Evolutionary conservation across 2,888 invertebrate species (phyloP), one percentile per base, ranked within the genome.

Genomic region (Automeris io): DNA sequence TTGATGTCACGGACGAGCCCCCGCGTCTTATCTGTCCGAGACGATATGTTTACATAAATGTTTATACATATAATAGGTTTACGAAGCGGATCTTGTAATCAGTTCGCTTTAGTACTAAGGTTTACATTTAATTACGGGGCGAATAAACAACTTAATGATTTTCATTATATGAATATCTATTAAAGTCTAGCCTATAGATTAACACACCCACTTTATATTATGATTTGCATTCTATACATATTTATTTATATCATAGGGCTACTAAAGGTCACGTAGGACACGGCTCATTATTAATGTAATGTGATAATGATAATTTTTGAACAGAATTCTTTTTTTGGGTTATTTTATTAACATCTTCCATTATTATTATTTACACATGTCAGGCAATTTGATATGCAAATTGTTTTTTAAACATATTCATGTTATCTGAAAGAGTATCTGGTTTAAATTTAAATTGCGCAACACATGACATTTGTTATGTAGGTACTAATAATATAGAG

Each of bases 1-100:
- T 71, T 68, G 76, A 78, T 81, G 85, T 86, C 85, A 86, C 50
- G 85, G 85, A 75, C 85, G 82, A 85, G 85, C 85, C 85, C 78
- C 83, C 76, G 48, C 32, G 41, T 38, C 47, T 76, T 83, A 82
- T 83, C 79, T 40, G 21, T 13, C 25, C 32, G 40, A 53, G 54
- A 53, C 57, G 45, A 38, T 40, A 40, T 33, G 19, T 18, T 22
- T 39, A 31, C 24, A 24, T 35, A 44, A 42, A 50, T 42, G 41
- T 41, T 45, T 39, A 39, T 49, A 49, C 41, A 48, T 46, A 44
- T 39, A 47, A 12, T 39, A 34, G 22, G 29, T 39, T 22, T 22
- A 50, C 49, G 55, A 72, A 60, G 57, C 71, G 69, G 72, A 73
- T 71, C 71, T 70, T 55, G 46, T 43, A 54, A 45, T 51, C 43